Evolutionary conservation across 1,140 invertebrate species (phyloP).

Genomic region (Drosophila leontia): DNA sequence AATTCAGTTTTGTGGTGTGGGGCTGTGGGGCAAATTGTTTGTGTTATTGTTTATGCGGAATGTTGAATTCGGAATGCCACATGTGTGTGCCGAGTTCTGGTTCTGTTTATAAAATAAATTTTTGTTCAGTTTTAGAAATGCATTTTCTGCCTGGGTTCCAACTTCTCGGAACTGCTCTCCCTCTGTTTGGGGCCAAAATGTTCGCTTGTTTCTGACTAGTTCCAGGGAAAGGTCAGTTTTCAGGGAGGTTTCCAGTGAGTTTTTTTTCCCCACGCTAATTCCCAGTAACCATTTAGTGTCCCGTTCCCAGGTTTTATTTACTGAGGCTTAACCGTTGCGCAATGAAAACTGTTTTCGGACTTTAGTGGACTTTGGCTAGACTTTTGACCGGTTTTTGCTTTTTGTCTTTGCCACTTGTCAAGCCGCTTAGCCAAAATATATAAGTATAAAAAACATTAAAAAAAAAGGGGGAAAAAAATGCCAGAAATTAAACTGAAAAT

Average conservation of each 20-base stretch:
- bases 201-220: slow-evolving; percentile 1
- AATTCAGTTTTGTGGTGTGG: slow-evolving; percentile 25
- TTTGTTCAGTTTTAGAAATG: slow-evolving; percentile 38
- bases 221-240: slow-evolving; percentile 46
- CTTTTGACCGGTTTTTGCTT: slow-evolving; percentile 39
- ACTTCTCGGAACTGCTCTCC: slow-evolving; percentile 27
- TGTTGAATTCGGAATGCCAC: slow-evolving; percentile 40
- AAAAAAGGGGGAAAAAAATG: slow-evolving; percentile 20
- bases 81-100: slow-evolving; percentile 31
- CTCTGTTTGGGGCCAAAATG: slow-evolving; percentile 15
- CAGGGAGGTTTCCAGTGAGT: slow-evolving; percentile 7
- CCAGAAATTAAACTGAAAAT: slow-evolving; percentile 70
- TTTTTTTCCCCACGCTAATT: slow-evolving; percentile 9
- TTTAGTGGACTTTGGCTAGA: slow-evolving; percentile 37
- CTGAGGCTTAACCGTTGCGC: slow-evolving; percentile 49
- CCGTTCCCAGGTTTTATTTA: slow-evolving; percentile 19
- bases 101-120: slow-evolving; percentile 36
- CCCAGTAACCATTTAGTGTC: slow-evolving; percentile 29
- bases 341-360: slow-evolving; percentile 39
- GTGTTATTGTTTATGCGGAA: slow-evolving; percentile 51
- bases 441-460: not conserved
- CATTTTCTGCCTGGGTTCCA: slow-evolving; percentile 31
- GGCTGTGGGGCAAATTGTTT: slow-evolving; percentile 16
- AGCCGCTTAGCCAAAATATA: slow-evolving; percentile 36
- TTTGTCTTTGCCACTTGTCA: slow-evolving; percentile 45